Evolutionary conservation across 2,113 vertebrate genomes (phyloP).

Genomic region (Morone chrysops): DNA sequence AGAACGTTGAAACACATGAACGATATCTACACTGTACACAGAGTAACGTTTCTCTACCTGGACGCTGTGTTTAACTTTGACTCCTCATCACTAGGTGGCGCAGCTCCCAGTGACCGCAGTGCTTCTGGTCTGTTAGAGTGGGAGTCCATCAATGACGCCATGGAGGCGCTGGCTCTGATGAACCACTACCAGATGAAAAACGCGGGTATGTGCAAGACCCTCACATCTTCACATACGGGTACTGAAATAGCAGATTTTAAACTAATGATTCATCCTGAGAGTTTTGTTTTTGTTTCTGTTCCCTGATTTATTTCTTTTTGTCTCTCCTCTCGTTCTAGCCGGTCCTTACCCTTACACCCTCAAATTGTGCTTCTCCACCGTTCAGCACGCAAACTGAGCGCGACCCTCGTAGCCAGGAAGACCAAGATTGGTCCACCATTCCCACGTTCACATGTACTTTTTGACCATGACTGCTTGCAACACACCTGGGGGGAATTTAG

Average conservation of each 20-base stretch:
- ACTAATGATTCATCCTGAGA: too few relatives aligned
- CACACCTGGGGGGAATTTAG: constrained; percentile 9
- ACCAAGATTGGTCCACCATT: constrained; percentile 46
- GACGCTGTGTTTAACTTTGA: background rate
- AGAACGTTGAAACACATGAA: background rate
- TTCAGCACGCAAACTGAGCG: constrained; percentile 91
- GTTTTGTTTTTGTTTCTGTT: background rate
- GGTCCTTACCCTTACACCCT: constrained; percentile 94
- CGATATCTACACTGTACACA: background rate
- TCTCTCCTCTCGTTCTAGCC: constrained; percentile 73
- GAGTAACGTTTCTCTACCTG: background rate
- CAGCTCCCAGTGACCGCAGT: constrained; percentile 89
- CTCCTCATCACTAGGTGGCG: constrained; percentile 64
- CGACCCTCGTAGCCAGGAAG: background rate
- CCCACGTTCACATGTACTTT: constrained; percentile 42
- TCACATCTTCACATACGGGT: too few relatives aligned
- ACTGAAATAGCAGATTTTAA: too few relatives aligned
- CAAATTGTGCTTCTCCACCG: constrained; percentile 95
- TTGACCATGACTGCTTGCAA: constrained; percentile 38
- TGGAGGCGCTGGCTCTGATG: constrained; percentile 91
- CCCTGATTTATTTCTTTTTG: background rate
- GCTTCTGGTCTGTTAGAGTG: constrained; percentile 94
- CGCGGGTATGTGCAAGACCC: constrained; percentile 84
- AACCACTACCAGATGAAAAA: constrained; percentile 98
- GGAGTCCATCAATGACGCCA: constrained; percentile 93